Evolutionary conservation across 1,140 invertebrate species (phyloP).

Genomic region (Saccostrea glomerata): DNA sequence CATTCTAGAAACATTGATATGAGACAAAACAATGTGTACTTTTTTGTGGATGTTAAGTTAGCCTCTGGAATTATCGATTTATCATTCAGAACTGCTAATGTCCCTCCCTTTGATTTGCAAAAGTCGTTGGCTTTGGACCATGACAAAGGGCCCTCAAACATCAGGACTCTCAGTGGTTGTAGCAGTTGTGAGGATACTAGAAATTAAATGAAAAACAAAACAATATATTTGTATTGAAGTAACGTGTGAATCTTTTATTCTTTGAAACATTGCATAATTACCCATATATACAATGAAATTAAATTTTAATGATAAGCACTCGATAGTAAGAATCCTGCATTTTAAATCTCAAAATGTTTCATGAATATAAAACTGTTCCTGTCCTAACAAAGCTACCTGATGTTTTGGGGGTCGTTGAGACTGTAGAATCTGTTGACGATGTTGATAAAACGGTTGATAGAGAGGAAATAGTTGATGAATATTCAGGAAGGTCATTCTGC

Average conservation of each 20-base stretch:
- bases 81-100: not conserved
- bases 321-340: too few species aligned
- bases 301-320: not conserved
- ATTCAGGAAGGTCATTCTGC: not conserved
- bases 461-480: not conserved
- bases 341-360: too few species aligned
- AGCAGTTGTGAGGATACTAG: not conserved
- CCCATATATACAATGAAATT: not conserved
- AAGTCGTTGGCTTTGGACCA: not conserved
- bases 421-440: not conserved
- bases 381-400: too few species aligned
- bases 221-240: not conserved
- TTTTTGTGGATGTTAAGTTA: not conserved
- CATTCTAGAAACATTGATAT: not conserved
- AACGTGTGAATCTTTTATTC: not conserved
- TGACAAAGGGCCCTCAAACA: not conserved
- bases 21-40: not conserved
- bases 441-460: not conserved
- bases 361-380: too few species aligned
- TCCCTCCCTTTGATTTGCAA: not conserved
- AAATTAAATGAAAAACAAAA: not conserved
- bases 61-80: conserved; percentile 2
- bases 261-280: not conserved
- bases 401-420: not conserved
- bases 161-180: conserved; percentile 8